Percentiles rank a stretch among this genome's conserved stretches.
These are phyloP conservation scores for Helicoverpa assulta DNA, from an alignment of 2,888 invertebrate species.

Conservation along the genomic window DNA sequence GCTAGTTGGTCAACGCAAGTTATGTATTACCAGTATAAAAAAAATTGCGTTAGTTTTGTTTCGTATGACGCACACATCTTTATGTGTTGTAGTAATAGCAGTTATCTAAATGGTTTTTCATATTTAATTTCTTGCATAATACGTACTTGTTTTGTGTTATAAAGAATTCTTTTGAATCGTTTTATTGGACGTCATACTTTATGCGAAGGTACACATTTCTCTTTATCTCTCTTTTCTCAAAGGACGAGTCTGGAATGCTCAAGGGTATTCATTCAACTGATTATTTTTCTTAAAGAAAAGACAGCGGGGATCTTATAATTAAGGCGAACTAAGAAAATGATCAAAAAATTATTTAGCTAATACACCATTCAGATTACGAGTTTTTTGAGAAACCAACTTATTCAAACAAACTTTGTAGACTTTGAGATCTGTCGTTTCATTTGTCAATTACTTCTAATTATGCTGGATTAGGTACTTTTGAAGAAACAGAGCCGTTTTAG, in stretches of 20 bases:
- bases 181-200: conserved; percentile 77
- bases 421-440: conserved; percentile 42
- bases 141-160: conserved; percentile 62
- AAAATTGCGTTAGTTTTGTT: too few relatives aligned
- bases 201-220: conserved; percentile 75
- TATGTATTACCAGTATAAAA: too few relatives aligned
- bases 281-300: conserved; percentile 80
- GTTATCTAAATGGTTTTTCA: conserved; percentile 5
- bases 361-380: conserved; percentile 35
- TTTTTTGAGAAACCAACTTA: conserved; percentile 33
- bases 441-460: conserved; percentile 56
- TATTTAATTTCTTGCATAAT: conserved; percentile 30
- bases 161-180: conserved; percentile 79
- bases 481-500: conserved; percentile 55
- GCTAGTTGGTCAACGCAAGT: too few relatives aligned
- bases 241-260: conserved; percentile 81
- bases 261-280: conserved; percentile 83
- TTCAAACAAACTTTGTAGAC: conserved; percentile 34
- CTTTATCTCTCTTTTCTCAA: conserved; percentile 83
- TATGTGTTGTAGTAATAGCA: not conserved
- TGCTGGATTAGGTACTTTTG: conserved; percentile 48
- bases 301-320: conserved; percentile 78
- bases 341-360: conserved; percentile 61
- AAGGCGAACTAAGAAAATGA: conserved; percentile 60
- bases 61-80: not conserved